phyloP scores from a whole-genome alignment of 2,113 vertebrate genomes.

The Acrocephalus kingi region DNA sequence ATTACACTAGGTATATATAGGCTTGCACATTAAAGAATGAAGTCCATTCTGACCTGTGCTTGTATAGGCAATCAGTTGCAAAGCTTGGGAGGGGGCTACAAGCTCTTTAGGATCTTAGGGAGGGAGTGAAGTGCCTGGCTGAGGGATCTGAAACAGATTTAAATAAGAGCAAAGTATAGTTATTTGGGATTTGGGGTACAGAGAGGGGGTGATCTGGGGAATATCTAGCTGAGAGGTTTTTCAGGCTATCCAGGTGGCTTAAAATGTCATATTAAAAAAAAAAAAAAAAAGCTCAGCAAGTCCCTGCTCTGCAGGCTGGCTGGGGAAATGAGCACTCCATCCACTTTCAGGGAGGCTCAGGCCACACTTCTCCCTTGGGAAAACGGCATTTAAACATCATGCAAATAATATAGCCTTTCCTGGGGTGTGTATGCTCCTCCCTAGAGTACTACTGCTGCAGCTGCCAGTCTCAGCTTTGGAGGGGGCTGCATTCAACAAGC shows the following conservation, averaged over 20 bases:
- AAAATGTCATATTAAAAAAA: not conserved
- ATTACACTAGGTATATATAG: not conserved
- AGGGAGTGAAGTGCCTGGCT: not conserved
- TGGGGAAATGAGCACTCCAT: not conserved
- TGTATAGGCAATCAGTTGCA: not conserved
- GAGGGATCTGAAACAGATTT: not conserved
- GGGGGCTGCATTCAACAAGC: rapidly evolving
- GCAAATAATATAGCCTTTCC: not conserved
- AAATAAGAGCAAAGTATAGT: not conserved
- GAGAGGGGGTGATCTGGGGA: not conserved
- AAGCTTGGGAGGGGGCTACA: not conserved
- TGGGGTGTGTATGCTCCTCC: rapidly evolving
- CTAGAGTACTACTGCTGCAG: too few species aligned
- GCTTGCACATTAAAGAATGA: rapidly evolving
- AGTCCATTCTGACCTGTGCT: not conserved
- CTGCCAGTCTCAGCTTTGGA: not conserved
- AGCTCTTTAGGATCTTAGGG: not conserved
- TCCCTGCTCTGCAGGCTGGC: not conserved
- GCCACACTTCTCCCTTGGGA: not conserved
- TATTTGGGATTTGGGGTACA: not conserved
- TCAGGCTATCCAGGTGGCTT: not conserved
- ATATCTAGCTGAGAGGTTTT: not conserved
- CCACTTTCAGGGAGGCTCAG: too few species aligned
- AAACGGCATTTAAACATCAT: not conserved
- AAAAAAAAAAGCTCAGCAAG: rapidly evolving